Conservation (phyloP, 2,888 invertebrate genomes). For the Acanthoscelides obtectus region DNA sequence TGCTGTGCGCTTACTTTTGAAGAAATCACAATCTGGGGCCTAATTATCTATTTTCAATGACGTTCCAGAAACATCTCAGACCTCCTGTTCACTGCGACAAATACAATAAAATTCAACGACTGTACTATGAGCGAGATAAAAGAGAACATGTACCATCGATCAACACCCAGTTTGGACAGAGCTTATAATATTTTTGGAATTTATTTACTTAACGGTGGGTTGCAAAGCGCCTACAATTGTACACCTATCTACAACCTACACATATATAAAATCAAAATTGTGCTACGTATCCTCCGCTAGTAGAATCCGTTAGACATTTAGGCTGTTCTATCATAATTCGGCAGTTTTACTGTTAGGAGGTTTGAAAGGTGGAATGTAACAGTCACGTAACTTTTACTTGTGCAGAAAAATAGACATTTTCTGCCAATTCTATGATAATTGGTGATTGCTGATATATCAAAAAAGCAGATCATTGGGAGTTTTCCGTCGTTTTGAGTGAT, state of each 20-base stretch:
- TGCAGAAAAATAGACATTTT: no score
- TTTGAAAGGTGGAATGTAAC: no score
- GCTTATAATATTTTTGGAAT: neutral
- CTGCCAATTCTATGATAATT: no score
- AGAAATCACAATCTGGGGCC: no score
- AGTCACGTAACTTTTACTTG: no score
- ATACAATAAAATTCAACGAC: neutral
- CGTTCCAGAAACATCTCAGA: no score
- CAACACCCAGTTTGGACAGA: neutral
- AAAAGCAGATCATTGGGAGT: no score
- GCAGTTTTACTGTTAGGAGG: neutral
- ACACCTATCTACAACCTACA: constrained; percentile 42
- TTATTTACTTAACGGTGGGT: neutral
- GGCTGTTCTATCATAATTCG: neutral
- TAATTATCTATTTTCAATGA: no score
- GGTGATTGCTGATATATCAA: no score
- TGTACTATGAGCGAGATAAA: neutral
- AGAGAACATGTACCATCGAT: neutral
- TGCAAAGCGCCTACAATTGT: constrained; percentile 9
- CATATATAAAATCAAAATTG: constrained; percentile 41
- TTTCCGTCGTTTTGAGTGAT: no score
- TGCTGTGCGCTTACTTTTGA: no score
- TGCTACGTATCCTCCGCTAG: constrained; percentile 26
- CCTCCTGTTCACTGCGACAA: no score
- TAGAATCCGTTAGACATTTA: constrained; percentile 30